Evolutionary conservation across 2,797 vertebrate species (phyloP), one percentile per base, ranked within the genome.

Genomic region (Harpagifer antarcticus): DNA sequence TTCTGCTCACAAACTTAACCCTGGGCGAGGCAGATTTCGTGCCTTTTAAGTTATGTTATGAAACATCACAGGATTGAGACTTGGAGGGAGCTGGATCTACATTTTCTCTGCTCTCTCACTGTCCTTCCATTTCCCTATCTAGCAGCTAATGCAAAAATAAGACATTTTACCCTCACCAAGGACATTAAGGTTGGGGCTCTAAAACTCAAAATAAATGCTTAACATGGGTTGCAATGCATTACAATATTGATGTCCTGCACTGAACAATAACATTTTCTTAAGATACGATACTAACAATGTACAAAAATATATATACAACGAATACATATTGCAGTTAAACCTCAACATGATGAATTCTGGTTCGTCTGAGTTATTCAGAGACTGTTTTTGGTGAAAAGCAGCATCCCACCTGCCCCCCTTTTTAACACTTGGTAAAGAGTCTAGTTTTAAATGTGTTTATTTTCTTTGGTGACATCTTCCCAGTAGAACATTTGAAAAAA

Each of bases 31-130:
- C 67, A 44, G 61, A 80, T 79, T 78, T 84, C 48, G 57, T 76
- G 62, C 74, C 72, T 83, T 81, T 88, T 71, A 84, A 81, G 60
- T 73, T 58, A 74, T 86, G 58, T 78, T 55, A 79, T 64, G 42
- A 87, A 57, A 54, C 80, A 78, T 82, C 66, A 76, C 16, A 10
- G 50, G 33, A 47, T 54, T 75, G 20, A 71, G 37, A 69, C 49
- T 60, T 11, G 19, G 50, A 56, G 69, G n/a, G 42, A 74, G 61
- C 3, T 8, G 53, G 78, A 79, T 68, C 20, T 40, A 74, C n/a
- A 56, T 69, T 75, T 85, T 81, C 58, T 54, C 50, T 20, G 9
- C 64, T 43, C 12, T 57, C 48, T 27, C 44, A 13, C 71, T 72
- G 58, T 72, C 69, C 62, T 78, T 11, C 68, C 68, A 74, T 80